Evolutionary conservation across 1,140 invertebrate species (phyloP).

Genomic region (Drosophila subobscura): DNA sequence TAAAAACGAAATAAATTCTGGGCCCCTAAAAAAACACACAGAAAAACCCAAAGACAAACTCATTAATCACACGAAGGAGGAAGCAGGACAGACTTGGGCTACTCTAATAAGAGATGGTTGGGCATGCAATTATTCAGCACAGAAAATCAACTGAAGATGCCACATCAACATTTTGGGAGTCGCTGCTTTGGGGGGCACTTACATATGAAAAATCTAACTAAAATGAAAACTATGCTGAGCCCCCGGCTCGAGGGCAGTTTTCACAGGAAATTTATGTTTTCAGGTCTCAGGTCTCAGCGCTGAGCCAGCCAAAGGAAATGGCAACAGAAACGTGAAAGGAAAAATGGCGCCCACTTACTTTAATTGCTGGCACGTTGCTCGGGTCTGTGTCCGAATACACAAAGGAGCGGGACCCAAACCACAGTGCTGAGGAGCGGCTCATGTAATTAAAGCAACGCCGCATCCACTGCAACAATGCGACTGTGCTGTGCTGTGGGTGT

Average conservation of each 20-base stretch:
- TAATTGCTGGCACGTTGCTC: conserved; percentile 44
- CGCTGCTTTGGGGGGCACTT: conserved; percentile 22
- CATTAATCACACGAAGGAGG: too few species aligned
- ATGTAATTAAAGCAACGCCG: conserved; percentile 42
- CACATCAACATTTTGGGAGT: too few species aligned
- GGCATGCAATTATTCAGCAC: too few species aligned
- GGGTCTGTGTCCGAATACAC: conserved; percentile 29
- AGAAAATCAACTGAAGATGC: too few species aligned
- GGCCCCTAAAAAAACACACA: too few species aligned
- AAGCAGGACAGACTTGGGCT: too few species aligned
- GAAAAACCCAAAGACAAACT: too few species aligned
- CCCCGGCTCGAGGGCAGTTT: conserved; percentile 20
- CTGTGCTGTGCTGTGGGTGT: not conserved
- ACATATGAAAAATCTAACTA: conserved; percentile 45
- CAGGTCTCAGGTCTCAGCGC: not conserved
- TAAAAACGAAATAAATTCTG: too few species aligned
- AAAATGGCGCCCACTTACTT: conserved; percentile 48
- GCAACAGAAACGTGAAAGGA: conserved; percentile 27
- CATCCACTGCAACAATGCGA: conserved; percentile 41
- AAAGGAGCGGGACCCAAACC: conserved; percentile 20
- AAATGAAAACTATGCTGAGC: conserved; percentile 37
- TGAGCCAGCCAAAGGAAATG: conserved; percentile 32
- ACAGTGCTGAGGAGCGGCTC: conserved; percentile 14
- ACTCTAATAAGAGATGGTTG: too few species aligned
- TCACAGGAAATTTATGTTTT: conserved; percentile 48